phyloP scores from a whole-genome alignment of 2,888 invertebrate species.

The Cosmia pyralina region DNA sequence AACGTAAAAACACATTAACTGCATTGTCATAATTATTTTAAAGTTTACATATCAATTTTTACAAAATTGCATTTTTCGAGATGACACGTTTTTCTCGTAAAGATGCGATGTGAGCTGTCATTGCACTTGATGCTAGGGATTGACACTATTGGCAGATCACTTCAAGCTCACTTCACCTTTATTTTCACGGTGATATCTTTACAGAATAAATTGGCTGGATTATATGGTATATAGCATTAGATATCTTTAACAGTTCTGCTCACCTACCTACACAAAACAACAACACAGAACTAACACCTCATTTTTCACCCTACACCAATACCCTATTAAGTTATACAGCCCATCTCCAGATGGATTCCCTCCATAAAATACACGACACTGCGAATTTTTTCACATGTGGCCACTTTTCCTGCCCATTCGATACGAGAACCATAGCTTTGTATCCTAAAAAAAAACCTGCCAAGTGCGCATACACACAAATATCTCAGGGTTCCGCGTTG shows the following conservation, averaged over 20 bases:
- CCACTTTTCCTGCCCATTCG: slow-evolving; percentile 51
- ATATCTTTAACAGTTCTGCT: neutral
- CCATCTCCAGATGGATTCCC: slow-evolving; percentile 52
- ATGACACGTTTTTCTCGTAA: no score
- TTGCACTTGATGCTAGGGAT: neutral
- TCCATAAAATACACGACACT: slow-evolving; percentile 59
- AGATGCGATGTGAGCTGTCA: no score
- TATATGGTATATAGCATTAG: no score
- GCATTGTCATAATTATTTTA: no score
- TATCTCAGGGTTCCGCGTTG: slow-evolving; percentile 10
- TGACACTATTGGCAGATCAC: neutral
- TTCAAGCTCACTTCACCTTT: neutral
- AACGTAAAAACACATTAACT: no score
- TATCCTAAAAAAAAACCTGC: slow-evolving; percentile 51
- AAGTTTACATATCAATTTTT: no score
- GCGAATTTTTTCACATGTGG: slow-evolving; percentile 62
- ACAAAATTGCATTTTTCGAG: no score
- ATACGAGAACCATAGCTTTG: slow-evolving; percentile 34
- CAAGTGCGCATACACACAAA: neutral
- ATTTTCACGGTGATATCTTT: neutral
- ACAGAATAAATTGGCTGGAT: no score
- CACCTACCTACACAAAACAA: neutral
- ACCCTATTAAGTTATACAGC: slow-evolving; percentile 54
- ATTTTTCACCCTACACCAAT: slow-evolving; percentile 40
- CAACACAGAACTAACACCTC: slow-evolving; percentile 32